A percentile compares a stretch with the other conserved stretches of the same genome.
phyloP scores from a whole-genome alignment of 2,888 invertebrate species.

The Linnaemya vulpina region DNA sequence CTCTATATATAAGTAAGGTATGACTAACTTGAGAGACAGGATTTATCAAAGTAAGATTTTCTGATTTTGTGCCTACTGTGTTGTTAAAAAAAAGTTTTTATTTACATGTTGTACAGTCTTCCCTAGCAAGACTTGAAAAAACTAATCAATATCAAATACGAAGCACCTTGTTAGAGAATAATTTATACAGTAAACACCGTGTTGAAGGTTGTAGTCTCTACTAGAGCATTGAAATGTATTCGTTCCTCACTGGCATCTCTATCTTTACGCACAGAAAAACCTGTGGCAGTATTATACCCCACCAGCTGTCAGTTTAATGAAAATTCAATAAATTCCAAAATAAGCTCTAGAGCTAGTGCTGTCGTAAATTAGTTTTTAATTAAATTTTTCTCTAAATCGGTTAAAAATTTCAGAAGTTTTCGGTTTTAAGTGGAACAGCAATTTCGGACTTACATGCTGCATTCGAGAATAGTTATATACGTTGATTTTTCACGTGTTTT shows the following conservation, averaged over 20 bases:
- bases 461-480: constrained; percentile 40
- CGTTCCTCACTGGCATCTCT: background rate
- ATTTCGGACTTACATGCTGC: constrained; percentile 8
- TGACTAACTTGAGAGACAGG: no score
- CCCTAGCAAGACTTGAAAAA: background rate
- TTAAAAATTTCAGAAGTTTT: constrained; percentile 54
- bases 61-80: no score
- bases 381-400: constrained; percentile 58
- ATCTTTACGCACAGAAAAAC: background rate
- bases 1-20: no score
- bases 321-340: constrained; percentile 75
- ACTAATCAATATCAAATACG: no score
- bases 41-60: no score
- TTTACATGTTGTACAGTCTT: background rate
- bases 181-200: background rate
- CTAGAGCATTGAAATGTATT: background rate
- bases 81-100: no score
- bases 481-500: constrained; percentile 62
- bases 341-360: constrained; percentile 63
- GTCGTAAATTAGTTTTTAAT: constrained; percentile 69
- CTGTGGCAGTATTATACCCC: constrained; percentile 33
- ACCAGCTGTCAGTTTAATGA: constrained; percentile 73
- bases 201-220: background rate
- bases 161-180: background rate
- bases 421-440: constrained; percentile 39